Evolutionary conservation across 2,113 vertebrate species (phyloP).

Genomic region (Eira barbara): DNA sequence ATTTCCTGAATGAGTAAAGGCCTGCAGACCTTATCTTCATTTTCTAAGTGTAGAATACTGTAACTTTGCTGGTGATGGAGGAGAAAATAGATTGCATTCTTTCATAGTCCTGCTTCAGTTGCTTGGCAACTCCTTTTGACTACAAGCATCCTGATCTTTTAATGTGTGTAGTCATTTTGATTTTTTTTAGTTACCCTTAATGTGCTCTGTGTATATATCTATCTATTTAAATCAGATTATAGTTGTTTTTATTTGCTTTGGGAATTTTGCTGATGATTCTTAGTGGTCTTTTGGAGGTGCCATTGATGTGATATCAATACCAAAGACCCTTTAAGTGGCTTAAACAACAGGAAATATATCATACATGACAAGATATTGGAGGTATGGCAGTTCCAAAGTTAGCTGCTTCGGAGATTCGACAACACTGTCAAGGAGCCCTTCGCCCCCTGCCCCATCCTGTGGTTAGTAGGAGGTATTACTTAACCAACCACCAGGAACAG

Average conservation of each 20-base stretch:
- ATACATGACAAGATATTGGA: neutral
- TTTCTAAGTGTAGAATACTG: neutral
- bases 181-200: neutral
- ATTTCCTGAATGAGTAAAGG: neutral
- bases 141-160: neutral
- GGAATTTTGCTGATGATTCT: neutral
- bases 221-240: neutral
- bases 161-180: neutral
- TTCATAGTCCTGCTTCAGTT: neutral
- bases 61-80: neutral
- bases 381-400: neutral
- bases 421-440: too few relatives aligned
- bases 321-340: neutral
- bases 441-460: rapidly evolving
- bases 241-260: neutral
- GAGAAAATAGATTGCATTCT: neutral
- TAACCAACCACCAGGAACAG: neutral
- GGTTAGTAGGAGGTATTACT: neutral
- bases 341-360: neutral
- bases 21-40: neutral
- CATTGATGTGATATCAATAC: neutral
- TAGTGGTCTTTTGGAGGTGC: neutral
- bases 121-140: neutral
- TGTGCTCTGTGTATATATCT: neutral
- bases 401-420: neutral